Conservation (phyloP, 1,140 invertebrate species). For the Zaprionus gabonicus region DNA sequence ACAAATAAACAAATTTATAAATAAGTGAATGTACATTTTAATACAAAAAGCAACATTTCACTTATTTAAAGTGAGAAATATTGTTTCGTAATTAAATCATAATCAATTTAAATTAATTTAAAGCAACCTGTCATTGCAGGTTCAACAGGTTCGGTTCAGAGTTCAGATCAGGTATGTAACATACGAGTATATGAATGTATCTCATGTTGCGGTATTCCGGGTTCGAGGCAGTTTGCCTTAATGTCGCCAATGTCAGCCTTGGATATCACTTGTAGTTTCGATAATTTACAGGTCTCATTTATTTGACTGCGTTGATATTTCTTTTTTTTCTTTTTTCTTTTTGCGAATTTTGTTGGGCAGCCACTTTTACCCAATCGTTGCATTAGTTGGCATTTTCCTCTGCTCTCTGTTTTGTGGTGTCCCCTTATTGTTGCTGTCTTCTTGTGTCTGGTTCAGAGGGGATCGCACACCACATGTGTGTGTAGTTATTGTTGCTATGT, state of each 20-base stretch:
- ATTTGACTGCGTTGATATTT: background rate
- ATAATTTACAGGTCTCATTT: conserved; percentile 44
- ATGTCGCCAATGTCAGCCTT: conserved; percentile 5
- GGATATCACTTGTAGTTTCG: conserved; percentile 37
- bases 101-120: background rate
- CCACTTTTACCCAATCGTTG: conserved; percentile 59
- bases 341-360: conserved; percentile 26
- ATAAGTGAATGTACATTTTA: background rate
- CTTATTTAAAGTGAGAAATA: background rate
- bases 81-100: background rate
- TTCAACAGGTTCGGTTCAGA: background rate
- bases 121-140: background rate
- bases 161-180: background rate
- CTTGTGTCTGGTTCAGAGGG: conserved; percentile 16
- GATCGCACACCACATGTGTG: conserved; percentile 1
- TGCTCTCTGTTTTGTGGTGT: conserved; percentile 8
- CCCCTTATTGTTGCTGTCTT: conserved; percentile 19
- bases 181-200: background rate
- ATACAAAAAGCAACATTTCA: background rate
- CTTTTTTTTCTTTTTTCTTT: conserved; percentile 6
- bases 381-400: conserved; percentile 56
- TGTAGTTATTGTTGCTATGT: conserved; percentile 31
- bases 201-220: background rate
- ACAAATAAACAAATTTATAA: no score
- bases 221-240: background rate